Evolutionary conservation across 53 echinoderm and acorn worm genomes (phyloP), one percentile per base, ranked within the genome.

Genomic region (Holothuria leucospilota): DNA sequence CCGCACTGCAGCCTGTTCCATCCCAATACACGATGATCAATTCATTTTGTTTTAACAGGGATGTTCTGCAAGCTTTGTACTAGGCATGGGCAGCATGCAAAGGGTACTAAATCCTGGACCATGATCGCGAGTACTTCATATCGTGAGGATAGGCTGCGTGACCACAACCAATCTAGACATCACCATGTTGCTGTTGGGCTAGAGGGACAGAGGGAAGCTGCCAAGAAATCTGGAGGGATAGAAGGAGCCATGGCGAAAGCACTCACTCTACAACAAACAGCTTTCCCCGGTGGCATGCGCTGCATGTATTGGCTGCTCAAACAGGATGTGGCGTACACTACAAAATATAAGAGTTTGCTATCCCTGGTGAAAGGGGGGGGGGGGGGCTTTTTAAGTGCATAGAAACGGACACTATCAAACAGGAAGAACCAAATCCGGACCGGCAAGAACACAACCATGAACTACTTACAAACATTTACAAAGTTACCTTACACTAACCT

Each of bases 261-360:
- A 42, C 28, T 85, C 6, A 71, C 59, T 30, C 56, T 88, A 14
- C 84, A 89, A 56, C 25, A 68, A 24, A 69, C 29, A 49, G 84
- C 89, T 12, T 85, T 89, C 28, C 24, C 70, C 59, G 84, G 85
- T 38, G 89, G 85, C 34, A 75, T 85, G 65, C 67, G 82, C 29
- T 88, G 88, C 68, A 82, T 88, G 66, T 89, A 89, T 65, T 85
- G 89, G 89, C 67, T 89, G 2, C 46, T 85, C 29, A 89, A 89
- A 46, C 86, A 89, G 23, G 89, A 85, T 46, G 80, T 82, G 23
- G 84, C 89, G 0, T 85, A 89, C 65, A 89, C 85, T 7, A 89
- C 84, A 2, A 89, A 52, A 8, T 89, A 72, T 69, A 85, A 71
- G 63, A 86, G 85, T 1, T 77, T 89, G 5, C 85, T 85, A 41